Conservation (phyloP, 2,888 invertebrate genomes). For the Cheilosia grossa region DNA sequence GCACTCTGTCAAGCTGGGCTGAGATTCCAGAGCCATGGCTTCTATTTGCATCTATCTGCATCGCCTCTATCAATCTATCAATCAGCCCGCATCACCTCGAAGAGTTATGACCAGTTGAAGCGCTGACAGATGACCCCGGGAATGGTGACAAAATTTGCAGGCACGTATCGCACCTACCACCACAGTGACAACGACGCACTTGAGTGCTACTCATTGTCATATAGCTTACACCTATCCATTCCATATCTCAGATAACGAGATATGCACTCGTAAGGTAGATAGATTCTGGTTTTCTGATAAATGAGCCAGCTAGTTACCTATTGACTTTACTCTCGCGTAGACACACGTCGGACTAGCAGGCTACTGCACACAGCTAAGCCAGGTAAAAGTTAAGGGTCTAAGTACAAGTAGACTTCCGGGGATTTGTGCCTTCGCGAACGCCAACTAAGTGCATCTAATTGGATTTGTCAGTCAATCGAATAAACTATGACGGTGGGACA, state of each 20-base stretch:
- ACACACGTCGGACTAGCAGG: conserved; percentile 34
- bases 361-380: not conserved
- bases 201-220: conserved; percentile 65
- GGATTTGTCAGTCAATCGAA: conserved; percentile 58
- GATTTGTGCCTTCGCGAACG: conserved; percentile 47
- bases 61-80: conserved; percentile 66
- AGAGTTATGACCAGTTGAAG: conserved; percentile 71
- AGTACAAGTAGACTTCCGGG: conserved; percentile 41
- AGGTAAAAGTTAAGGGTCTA: conserved; percentile 14
- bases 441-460: conserved; percentile 65
- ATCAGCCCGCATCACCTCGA: conserved; percentile 58
- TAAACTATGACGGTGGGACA: conserved; percentile 84
- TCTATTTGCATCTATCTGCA: conserved; percentile 41
- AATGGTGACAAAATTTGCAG: conserved; percentile 12
- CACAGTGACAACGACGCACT: conserved; percentile 25
- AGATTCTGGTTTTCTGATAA: conserved; percentile 55
- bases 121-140: conserved; percentile 50
- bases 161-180: conserved; percentile 13
- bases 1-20: conserved; percentile 51
- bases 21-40: not conserved
- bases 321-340: conserved; percentile 65
- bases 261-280: conserved; percentile 67
- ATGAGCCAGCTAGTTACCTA: conserved; percentile 67
- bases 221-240: conserved; percentile 43
- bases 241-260: conserved; percentile 64